Evolutionary conservation across 2,113 vertebrate species (phyloP).

Genomic region (Heterotilapia buettikoferi): DNA sequence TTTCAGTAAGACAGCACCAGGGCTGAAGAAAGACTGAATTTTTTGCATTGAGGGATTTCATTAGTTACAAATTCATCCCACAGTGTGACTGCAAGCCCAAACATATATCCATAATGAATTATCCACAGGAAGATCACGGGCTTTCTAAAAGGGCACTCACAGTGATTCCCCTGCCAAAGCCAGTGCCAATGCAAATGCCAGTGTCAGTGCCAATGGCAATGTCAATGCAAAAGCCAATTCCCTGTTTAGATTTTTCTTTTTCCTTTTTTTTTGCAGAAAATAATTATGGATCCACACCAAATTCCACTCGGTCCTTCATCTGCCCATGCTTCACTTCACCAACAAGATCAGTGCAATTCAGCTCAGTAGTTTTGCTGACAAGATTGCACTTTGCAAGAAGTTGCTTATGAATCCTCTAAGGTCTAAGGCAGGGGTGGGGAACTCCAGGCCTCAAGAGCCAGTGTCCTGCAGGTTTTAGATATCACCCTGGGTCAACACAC

Average conservation of each 20-base stretch:
- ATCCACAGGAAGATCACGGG: background rate
- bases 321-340: background rate
- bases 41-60: background rate
- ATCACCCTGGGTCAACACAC: too few species aligned
- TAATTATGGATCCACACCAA: background rate
- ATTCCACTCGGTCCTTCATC: background rate
- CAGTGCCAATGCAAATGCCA: background rate
- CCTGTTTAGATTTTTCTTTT: background rate
- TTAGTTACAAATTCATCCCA: background rate
- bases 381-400: background rate
- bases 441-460: background rate
- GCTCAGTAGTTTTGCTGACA: background rate
- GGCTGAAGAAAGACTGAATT: background rate
- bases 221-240: background rate
- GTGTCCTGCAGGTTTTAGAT: too few species aligned
- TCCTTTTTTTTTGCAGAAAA: background rate
- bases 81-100: background rate
- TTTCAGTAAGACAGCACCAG: background rate
- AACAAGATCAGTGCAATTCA: background rate
- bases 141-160: background rate
- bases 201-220: background rate
- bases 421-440: background rate
- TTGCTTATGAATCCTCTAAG: background rate
- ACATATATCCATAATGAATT: background rate
- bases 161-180: background rate